These are phyloP conservation scores for Cyprinus carpio DNA, from an alignment of 2,113 vertebrate genomes.

Conservation along the genomic window DNA sequence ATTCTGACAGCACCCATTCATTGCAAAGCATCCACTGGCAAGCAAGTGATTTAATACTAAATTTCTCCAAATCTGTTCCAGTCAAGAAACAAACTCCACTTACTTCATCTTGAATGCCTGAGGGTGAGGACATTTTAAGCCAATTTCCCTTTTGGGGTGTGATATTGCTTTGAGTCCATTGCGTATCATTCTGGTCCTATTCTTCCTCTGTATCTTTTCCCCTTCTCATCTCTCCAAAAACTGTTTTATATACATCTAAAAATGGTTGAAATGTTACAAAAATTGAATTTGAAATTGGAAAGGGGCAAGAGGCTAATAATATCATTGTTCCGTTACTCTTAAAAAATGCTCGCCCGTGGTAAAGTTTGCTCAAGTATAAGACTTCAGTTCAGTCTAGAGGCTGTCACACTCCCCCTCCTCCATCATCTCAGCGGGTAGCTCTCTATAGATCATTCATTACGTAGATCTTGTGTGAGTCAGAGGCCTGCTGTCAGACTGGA, in stretches of 20 bases:
- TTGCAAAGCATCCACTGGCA: neutral
- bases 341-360: neutral
- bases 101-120: neutral
- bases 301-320: neutral
- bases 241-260: neutral
- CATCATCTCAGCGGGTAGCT: constrained; percentile 8
- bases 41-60: neutral
- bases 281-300: neutral
- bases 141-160: neutral
- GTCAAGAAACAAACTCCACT: neutral
- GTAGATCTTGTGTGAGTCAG: constrained; percentile 14
- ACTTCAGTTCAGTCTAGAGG: neutral
- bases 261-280: neutral
- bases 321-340: neutral
- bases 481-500: neutral
- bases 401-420: constrained; percentile 23
- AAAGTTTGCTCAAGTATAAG: neutral
- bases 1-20: neutral
- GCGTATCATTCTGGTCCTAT: neutral
- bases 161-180: neutral
- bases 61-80: neutral
- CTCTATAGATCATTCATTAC: constrained; percentile 10
- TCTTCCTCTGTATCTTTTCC: neutral
- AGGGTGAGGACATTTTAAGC: neutral
- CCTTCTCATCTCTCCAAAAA: neutral